phyloP scores from a whole-genome alignment of 2,888 invertebrate genomes.

The Aethes cnicana region DNA sequence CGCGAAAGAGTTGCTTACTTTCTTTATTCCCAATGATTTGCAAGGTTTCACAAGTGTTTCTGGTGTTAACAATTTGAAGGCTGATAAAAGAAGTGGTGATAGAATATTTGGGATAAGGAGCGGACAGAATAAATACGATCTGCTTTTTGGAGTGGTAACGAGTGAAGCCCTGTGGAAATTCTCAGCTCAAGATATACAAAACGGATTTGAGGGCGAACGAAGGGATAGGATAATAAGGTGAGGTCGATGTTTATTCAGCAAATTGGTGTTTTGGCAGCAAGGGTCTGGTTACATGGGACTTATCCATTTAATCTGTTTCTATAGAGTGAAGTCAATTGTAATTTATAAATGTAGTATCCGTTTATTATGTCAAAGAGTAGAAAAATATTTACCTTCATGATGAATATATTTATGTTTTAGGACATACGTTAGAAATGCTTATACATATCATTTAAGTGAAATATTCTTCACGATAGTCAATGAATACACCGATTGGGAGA shows the following conservation, averaged over 20 bases:
- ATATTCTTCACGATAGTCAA: constrained; percentile 98
- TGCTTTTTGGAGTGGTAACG: constrained; percentile 95
- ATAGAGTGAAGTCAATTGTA: neutral
- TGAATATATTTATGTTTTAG: constrained; percentile 74
- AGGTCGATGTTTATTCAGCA: constrained; percentile 69
- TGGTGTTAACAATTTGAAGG: constrained; percentile 81
- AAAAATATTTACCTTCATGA: no score
- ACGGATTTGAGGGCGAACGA: constrained; percentile 94
- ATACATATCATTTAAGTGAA: constrained; percentile 97
- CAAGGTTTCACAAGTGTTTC: constrained; percentile 84
- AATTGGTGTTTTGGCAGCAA: constrained; percentile 65
- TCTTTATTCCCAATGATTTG: constrained; percentile 85
- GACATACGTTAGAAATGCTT: constrained; percentile 96
- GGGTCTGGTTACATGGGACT: constrained; percentile 31
- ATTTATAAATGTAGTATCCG: constrained; percentile 1
- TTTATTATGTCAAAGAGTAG: no score
- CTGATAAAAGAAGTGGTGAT: constrained; percentile 84
- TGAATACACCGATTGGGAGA: constrained; percentile 98
- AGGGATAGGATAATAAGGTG: constrained; percentile 91
- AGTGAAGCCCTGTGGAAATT: constrained; percentile 96
- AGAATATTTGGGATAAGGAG: constrained; percentile 81
- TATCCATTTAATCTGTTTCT: neutral
- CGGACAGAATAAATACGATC: constrained; percentile 88
- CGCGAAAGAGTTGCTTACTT: constrained; percentile 89
- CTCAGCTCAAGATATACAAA: constrained; percentile 91